phyloP scores from a whole-genome alignment of 2,888 invertebrate species.

The Bimastos eiseni region DNA sequence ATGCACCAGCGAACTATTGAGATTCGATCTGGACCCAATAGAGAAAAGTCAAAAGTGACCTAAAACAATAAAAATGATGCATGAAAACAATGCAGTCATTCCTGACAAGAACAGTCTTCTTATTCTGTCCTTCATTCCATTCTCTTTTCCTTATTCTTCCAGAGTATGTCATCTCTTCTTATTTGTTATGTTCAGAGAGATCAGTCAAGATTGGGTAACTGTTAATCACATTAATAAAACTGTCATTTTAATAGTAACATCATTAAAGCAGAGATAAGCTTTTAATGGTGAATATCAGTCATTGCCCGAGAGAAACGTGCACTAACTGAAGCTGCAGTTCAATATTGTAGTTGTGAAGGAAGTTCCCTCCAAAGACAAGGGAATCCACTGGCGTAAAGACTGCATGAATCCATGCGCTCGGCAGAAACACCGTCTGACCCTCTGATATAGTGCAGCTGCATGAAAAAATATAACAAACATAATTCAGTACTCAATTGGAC shows the following conservation, averaged over 20 bases:
- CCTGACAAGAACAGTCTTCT: neutral
- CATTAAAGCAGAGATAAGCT: neutral
- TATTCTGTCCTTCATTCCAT: neutral
- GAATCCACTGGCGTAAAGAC: constrained; percentile 35
- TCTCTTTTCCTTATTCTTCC: neutral
- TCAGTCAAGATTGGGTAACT: neutral
- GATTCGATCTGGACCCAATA: neutral
- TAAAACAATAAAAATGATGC: neutral
- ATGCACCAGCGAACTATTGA: neutral
- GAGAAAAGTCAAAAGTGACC: neutral
- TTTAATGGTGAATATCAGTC: neutral
- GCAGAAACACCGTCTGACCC: constrained; percentile 34
- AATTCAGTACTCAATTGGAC: neutral
- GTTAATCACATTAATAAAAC: neutral
- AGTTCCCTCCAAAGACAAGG: constrained; percentile 35
- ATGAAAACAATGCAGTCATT: neutral
- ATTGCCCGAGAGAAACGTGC: neutral
- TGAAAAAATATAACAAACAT: neutral
- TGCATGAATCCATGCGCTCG: constrained; percentile 35
- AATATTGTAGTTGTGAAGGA: constrained; percentile 31
- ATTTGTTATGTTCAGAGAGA: neutral
- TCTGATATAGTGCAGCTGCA: neutral
- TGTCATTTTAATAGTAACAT: neutral
- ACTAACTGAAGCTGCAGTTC: constrained; percentile 33
- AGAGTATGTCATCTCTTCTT: too few species aligned